phyloP scores from a whole-genome alignment of 2,888 invertebrate species.

The Synergus laeviventris region DNA sequence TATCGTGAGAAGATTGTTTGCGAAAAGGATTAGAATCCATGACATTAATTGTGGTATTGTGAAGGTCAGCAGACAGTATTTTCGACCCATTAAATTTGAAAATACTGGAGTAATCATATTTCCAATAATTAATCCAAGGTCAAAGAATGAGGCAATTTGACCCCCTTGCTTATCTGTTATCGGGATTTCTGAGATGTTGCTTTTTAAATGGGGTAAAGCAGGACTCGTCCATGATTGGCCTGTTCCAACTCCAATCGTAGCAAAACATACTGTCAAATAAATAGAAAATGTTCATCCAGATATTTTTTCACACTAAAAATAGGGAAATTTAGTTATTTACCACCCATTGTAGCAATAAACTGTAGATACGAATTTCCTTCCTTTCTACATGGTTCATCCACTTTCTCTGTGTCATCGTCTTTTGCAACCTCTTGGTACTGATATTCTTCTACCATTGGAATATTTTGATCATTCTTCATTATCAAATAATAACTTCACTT shows the following conservation, averaged over 20 bases:
- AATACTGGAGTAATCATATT: conserved; percentile 62
- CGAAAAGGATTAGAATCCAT: conserved; percentile 66
- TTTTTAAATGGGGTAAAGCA: conserved; percentile 64
- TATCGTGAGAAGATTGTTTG: conserved; percentile 62
- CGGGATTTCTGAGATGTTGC: conserved; percentile 58
- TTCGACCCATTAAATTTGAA: conserved; percentile 67
- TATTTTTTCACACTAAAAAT: background rate
- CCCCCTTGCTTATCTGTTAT: conserved; percentile 65
- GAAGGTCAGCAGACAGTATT: conserved; percentile 59
- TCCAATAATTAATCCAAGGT: conserved; percentile 64
- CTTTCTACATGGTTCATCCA: background rate
- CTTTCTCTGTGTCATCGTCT: background rate
- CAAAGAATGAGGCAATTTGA: conserved; percentile 68
- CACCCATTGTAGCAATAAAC: background rate
- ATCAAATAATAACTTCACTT: background rate
- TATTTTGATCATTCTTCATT: background rate
- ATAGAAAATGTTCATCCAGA: background rate
- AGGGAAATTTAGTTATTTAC: background rate
- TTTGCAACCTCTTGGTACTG: background rate
- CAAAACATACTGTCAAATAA: background rate
- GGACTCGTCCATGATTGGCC: conserved; percentile 68
- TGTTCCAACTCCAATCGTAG: conserved; percentile 65
- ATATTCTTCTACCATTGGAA: background rate
- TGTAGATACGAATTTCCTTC: background rate
- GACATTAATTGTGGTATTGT: conserved; percentile 61